Conservation (phyloP, 64 coral and sea anemone species). For the Montipora cactus region DNA sequence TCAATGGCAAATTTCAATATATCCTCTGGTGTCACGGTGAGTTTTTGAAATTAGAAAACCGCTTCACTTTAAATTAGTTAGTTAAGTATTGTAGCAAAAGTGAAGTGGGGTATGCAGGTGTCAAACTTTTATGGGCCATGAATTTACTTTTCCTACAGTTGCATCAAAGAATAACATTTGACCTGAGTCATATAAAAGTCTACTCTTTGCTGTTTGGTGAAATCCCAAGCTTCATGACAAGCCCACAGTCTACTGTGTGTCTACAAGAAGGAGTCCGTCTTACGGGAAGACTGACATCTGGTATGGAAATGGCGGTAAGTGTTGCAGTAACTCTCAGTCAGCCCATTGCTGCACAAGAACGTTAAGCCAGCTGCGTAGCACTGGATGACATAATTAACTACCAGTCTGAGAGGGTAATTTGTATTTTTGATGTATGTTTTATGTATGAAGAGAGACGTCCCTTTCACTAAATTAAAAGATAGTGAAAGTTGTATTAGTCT, state of each 20-base stretch:
- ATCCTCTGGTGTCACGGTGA: slow-evolving; percentile 1
- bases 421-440: too few relatives aligned
- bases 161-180: slow-evolving; percentile 44
- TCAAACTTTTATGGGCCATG: too few relatives aligned
- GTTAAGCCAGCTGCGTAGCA: too few relatives aligned
- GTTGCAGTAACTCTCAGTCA: background rate
- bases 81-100: too few relatives aligned
- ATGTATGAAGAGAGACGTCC: too few relatives aligned
- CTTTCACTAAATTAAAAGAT: too few relatives aligned
- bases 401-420: too few relatives aligned
- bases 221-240: slow-evolving; percentile 2
- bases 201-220: slow-evolving; percentile 56
- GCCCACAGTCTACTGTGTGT: background rate
- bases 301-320: slow-evolving; percentile 60
- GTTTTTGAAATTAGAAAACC: background rate
- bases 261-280: background rate
- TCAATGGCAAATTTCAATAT: slow-evolving; percentile 25
- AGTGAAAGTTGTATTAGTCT: too few relatives aligned
- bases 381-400: too few relatives aligned
- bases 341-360: too few relatives aligned
- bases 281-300: background rate
- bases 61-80: too few relatives aligned
- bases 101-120: too few relatives aligned
- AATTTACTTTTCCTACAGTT: slow-evolving; percentile 1
- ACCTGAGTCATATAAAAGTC: slow-evolving; percentile 46